These are phyloP conservation scores for Anhinga rufa DNA, from an alignment of 2,113 vertebrate species.

Conservation along the genomic window DNA sequence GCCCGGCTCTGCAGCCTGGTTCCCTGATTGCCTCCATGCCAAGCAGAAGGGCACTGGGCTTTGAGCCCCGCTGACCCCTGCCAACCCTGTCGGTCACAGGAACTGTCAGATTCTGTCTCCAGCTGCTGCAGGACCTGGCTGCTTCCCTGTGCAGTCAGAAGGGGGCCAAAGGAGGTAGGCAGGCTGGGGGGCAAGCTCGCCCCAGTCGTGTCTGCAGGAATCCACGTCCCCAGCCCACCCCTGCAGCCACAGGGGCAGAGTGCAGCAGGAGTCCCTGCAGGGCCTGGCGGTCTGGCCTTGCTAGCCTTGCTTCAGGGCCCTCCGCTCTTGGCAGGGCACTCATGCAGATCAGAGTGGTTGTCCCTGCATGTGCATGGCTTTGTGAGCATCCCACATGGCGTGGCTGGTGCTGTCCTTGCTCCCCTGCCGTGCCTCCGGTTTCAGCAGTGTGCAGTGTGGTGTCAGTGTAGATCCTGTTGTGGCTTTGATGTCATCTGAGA, in stretches of 20 bases:
- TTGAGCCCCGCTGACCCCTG: not conserved
- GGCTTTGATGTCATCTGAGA: not conserved
- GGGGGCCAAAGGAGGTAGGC: not conserved
- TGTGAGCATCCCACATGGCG: rapidly evolving
- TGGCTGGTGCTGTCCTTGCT: not conserved
- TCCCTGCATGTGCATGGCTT: not conserved
- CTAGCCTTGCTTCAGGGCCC: rapidly evolving
- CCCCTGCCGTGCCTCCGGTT: rapidly evolving
- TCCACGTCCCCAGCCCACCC: not conserved
- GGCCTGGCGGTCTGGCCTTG: rapidly evolving
- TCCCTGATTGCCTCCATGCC: rapidly evolving
- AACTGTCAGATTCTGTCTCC: not conserved
- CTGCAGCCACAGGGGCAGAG: not conserved
- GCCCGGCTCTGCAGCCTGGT: not conserved
- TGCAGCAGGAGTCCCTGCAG: not conserved
- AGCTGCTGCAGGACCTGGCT: not conserved
- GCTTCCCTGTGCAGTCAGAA: not conserved
- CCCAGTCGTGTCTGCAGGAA: not conserved
- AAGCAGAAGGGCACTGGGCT: not conserved
- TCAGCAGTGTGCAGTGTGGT: not conserved
- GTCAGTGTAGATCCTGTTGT: not conserved
- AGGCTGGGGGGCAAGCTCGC: not conserved
- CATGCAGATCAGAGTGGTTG: rapidly evolving
- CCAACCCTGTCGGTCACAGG: not conserved
- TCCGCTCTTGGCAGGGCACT: rapidly evolving